Conservation (phyloP, 1,140 invertebrate species). For the Octopus sinensis region DNA sequence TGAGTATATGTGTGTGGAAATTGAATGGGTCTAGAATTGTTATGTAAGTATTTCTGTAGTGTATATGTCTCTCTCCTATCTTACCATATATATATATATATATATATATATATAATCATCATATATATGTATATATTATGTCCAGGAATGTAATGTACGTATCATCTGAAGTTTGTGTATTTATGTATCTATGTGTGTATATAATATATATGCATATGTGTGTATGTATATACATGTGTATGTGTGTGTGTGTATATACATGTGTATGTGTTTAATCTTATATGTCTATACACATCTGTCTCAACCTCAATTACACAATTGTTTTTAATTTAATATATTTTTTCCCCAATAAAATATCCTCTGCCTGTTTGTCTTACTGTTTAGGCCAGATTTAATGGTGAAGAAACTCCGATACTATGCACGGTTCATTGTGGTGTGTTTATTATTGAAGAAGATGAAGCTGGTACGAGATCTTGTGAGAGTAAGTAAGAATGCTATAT, state of each 20-base stretch:
- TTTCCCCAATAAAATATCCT: no score
- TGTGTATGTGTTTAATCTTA: not conserved
- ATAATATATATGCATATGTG: not conserved
- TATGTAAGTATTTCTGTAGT: no score
- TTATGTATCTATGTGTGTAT: not conserved
- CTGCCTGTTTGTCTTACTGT: not conserved
- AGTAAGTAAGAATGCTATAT: constrained; percentile 43
- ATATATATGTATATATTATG: no score
- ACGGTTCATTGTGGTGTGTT: constrained; percentile 92
- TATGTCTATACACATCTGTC: not conserved
- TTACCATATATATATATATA: not conserved
- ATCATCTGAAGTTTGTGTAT: not conserved
- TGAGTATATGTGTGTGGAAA: no score
- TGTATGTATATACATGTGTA: not conserved
- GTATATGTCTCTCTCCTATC: no score
- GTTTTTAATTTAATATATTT: not conserved
- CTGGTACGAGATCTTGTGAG: constrained; percentile 85
- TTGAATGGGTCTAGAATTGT: no score
- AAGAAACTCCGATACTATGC: constrained; percentile 96
- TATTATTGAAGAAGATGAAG: constrained; percentile 91
- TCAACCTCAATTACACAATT: not conserved
- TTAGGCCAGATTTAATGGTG: constrained; percentile 88
- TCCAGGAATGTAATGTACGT: not conserved
- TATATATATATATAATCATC: no score
- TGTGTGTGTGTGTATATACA: not conserved